Evolutionary conservation across 2,113 vertebrate species (phyloP), one percentile per base, ranked within the genome.

Genomic region (Myotis lucifugus): DNA sequence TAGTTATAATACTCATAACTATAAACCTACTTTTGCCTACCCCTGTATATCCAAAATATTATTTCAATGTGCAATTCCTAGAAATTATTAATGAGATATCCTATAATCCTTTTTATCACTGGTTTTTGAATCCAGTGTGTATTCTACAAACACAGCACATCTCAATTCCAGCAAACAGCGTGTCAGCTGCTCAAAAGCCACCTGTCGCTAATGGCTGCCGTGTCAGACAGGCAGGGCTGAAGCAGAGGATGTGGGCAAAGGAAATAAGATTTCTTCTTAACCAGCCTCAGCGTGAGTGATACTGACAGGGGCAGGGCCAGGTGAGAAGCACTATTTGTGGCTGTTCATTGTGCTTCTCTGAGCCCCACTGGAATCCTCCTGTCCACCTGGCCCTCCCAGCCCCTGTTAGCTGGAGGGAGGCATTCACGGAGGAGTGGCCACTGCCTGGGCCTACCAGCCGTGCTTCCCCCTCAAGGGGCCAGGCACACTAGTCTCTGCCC

Each of bases 31-130:
- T 50, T 76, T 46, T 32, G 73, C 46, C 73, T 15, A 19, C 46
- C 15, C 72, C 27, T 74, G 15, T 76, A 32, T 73, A 27, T 11
- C 34, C 14, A 61, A 91, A 48, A 9, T 66, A 70, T 27, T 32
- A 32, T 34, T 89, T 64, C 4, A 81, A 2, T 3, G 7, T 66
- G 17, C 12, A 23, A 8, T 48, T 59, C 85, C 46, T 85, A 86
- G 64, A 95, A 83, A 76, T 69, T 42, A 64, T 42, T 59, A 15
- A 13, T 59, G 48, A 95, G 32, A 3, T 54, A 29, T 66, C 64
- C 46, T 73, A 17, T 40, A 9, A 17, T 81, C 18, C 19, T 61
- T 85, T 77, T 56, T 37, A 21, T 70, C 8, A 61, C 15, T 7
- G 21, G 0, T 8, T 66, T 83, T 86, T 2, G 3, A 54, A 42